phyloP scores from a whole-genome alignment of 1,140 invertebrate genomes.

The Bathynomus jamesi region DNA sequence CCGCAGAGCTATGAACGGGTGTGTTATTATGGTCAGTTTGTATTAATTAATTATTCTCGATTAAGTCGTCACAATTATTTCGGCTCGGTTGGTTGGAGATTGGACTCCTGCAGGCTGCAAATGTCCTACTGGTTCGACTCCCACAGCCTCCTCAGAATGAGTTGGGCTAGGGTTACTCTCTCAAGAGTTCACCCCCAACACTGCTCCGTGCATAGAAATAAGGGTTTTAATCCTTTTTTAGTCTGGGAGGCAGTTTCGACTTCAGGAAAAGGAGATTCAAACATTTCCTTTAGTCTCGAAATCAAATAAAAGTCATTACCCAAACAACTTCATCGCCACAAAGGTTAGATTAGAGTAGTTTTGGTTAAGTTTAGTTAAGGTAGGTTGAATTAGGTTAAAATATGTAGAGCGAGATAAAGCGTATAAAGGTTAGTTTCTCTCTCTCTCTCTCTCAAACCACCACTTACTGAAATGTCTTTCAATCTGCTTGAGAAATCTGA shows the following conservation, averaged over 20 bases:
- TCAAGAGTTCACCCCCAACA: no score
- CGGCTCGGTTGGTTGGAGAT: no score
- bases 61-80: not conserved
- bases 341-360: not conserved
- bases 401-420: not conserved
- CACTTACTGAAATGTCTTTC: constrained; percentile 75
- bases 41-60: not conserved
- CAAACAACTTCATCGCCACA: not conserved
- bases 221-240: no score
- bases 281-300: not conserved
- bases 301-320: not conserved
- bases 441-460: no score
- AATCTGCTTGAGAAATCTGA: constrained; percentile 68
- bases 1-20: not conserved
- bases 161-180: no score
- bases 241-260: no score
- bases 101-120: no score
- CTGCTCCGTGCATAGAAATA: no score
- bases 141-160: no score
- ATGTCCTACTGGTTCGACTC: no score
- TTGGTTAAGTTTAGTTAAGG: not conserved
- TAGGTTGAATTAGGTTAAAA: not conserved
- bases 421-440: no score
- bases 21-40: not conserved
- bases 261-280: no score